Conservation (phyloP, 2,113 vertebrate species). For the Rallus limicola region DNA sequence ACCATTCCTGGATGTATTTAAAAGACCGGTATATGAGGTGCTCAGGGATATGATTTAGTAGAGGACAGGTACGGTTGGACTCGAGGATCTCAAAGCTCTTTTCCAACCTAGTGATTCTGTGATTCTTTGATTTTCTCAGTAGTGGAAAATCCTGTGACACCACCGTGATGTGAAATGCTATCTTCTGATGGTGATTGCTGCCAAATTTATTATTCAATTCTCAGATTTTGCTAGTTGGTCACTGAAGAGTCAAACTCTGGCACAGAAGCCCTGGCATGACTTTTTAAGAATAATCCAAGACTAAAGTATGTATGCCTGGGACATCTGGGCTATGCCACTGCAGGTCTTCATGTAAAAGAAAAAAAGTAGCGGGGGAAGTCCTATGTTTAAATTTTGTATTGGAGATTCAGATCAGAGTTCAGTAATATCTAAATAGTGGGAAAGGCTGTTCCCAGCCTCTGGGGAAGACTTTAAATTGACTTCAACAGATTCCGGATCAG, state of each 20-base stretch:
- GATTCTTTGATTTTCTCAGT: neutral
- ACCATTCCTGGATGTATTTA: no score
- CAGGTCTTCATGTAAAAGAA: neutral
- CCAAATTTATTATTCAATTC: neutral
- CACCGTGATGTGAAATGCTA: fast-evolving
- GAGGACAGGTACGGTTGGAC: no score
- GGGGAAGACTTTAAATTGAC: neutral
- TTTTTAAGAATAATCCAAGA: neutral
- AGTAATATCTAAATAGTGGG: neutral
- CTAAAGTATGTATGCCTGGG: neutral
- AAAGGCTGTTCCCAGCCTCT: neutral
- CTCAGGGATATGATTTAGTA: no score
- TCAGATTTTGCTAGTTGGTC: neutral
- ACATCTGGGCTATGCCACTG: neutral
- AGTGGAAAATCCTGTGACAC: neutral
- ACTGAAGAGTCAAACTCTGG: neutral
- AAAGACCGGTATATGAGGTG: no score
- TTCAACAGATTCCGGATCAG: neutral
- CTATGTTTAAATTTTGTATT: neutral
- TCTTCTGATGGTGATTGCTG: neutral
- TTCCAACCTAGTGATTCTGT: no score
- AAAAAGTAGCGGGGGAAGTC: neutral
- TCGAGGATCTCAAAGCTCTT: no score
- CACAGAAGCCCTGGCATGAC: neutral
- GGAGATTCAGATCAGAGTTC: neutral